Evolutionary conservation across 1,140 invertebrate species (phyloP), one percentile per base, ranked within the genome.

Genomic region (Drosophila suzukii): DNA sequence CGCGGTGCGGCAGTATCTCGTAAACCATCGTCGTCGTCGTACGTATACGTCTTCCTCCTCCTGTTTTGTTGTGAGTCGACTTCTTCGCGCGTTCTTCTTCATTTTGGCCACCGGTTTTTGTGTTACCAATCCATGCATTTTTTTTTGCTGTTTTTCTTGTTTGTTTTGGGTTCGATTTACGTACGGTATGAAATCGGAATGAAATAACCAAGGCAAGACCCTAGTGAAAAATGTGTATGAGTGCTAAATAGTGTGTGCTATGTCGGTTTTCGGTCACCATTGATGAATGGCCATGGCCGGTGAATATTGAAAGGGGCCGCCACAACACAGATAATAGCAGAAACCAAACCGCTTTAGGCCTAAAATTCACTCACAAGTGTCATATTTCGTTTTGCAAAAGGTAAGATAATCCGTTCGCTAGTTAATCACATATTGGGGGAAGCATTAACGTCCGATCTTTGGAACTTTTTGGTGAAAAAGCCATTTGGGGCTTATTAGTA

Each of bases 51-150:
- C 51, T 51, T 68, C 65, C 38, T 56, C 57, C 44, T 49, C n/a
- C n/a, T n/a, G n/a, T 70, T 80, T 80, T 80, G 78, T 80, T 80
- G 77, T 80, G 70, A 75, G 60, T 75, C 50, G 60, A 65, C 50
- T 51, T 27, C 13, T 73, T 62, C 43, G 55, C 58, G 47, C 49
- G 34, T 4, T n/a, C n/a, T 54, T 44, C 24, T n/a, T 44, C n/a
- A 11, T 50, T 11, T 58, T 58, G 15, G 12, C 27, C 41, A 30
- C 41, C 56, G 56, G 41, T 46, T 39, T 43, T 32, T n/a, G n/a
- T 15, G 41, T 10, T 15, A 11, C 47, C 41, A 59, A 55, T 43
- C 30, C 13, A n/a, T n/a, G n/a, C n/a, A n/a, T n/a, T 7, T 27
- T 53, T 56, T 77, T 73, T 68, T 60, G 7, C 10, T 20, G 15